Base-by-base conservation (phyloP, 2,113 vertebrate genomes). In the Brachyhypopomus gauderio region DNA sequence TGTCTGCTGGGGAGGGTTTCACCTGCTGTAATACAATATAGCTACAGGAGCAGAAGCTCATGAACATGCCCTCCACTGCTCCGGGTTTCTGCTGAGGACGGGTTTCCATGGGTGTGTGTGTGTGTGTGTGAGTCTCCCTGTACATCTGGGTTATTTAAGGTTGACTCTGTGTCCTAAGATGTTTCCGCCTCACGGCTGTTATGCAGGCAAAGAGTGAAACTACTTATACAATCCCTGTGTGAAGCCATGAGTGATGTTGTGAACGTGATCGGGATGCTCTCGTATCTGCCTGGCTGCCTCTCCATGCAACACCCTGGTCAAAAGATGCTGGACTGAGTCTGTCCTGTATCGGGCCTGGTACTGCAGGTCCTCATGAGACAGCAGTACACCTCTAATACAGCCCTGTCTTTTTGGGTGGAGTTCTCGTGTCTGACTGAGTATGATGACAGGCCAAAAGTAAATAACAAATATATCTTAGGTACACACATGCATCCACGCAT, bases 1-100 rank as follows among this genome's bases (percentile, higher is more conserved):
- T 72, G 81, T 80, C 78, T 72, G 45, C 19, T 66, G 67, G 38
- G 75, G 41, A 77, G 48, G 25, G 72, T 77, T 66, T n/a, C 20
- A 3, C 58, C 48, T 83, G 71, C 41, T 25, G 78, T 73, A 64
- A 64, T 45, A 73, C 62, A 80, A 80, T 63, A 64, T 34, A 58
- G 9, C n/a, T 71, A 59, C 38, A 59, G 58, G 25, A 72, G 66
- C 64, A 72, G 63, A 69, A 62, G 79, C 52, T 8, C 45, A 83
- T 72, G 58, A 64, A 30, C 25, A 52, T 52, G 52, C 64, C 71
- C 72, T 75, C 22, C 5, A 59, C 25, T 60, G 30, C 79, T 70
- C n/a, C 69, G 17, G 41, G 62, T 59, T 75, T 81, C 72, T 75
- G 25, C 62, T 59, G 30, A 58, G 52, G 62, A 34, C 66, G 16